Percentiles rank a stretch among this genome's conserved stretches.
phyloP scores from a whole-genome alignment of 1,140 invertebrate genomes.

The Euschistus heros region DNA sequence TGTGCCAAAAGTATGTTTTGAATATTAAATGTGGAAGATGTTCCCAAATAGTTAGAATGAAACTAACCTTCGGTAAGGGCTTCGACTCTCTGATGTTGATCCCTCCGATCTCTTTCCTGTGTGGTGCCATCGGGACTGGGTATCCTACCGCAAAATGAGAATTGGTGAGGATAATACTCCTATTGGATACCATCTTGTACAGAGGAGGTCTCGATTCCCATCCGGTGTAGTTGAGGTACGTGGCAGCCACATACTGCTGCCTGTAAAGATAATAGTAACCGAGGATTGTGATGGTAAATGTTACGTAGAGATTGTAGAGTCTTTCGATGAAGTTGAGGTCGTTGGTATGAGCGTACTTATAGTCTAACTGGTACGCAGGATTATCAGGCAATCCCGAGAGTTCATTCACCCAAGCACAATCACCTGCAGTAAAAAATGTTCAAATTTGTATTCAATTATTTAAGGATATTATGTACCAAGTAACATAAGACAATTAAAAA shows the following conservation, averaged over 20 bases:
- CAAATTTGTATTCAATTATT: too few species aligned
- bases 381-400: conserved; percentile 23
- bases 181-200: conserved; percentile 25
- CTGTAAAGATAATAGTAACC: background rate
- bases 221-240: conserved; percentile 28
- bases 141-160: conserved; percentile 34
- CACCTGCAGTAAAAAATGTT: conserved; percentile 4
- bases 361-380: conserved; percentile 23
- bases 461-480: too few species aligned
- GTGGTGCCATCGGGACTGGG: conserved; percentile 31
- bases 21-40: too few species aligned
- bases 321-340: conserved; percentile 25
- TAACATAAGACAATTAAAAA: background rate
- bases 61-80: conserved; percentile 33
- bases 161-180: conserved; percentile 29
- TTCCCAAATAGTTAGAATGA: too few species aligned
- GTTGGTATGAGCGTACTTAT: conserved; percentile 16
- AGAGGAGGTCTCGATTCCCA: conserved; percentile 25
- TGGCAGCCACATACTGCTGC: conserved; percentile 9
- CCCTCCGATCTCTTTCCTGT: conserved; percentile 33
- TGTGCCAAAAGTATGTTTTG: too few species aligned
- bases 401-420: conserved; percentile 13
- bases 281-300: background rate
- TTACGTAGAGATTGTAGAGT: conserved; percentile 18
- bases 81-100: conserved; percentile 31